Conservation (phyloP, 2,113 vertebrate species). For the Talpa occidentalis region DNA sequence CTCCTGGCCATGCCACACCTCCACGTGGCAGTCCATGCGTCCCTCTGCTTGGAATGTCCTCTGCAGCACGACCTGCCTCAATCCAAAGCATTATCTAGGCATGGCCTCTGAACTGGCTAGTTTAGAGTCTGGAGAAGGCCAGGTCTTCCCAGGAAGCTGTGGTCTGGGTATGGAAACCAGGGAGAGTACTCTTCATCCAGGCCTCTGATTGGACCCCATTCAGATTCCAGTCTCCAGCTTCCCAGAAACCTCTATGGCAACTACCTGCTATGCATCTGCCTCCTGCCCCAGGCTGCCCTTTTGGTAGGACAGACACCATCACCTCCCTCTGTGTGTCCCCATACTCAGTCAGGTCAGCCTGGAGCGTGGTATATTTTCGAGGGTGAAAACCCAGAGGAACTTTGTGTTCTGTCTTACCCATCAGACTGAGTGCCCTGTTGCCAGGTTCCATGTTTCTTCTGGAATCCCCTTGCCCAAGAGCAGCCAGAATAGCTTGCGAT, state of each 20-base stretch:
- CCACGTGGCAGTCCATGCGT: not conserved
- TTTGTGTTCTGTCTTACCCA: not conserved
- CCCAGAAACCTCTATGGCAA: not conserved
- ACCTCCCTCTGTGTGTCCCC: not conserved
- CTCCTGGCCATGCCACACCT: rapidly evolving
- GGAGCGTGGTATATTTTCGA: not conserved
- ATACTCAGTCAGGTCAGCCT: not conserved
- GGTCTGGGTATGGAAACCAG: not conserved
- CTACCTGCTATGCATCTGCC: not conserved
- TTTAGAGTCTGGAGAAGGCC: not conserved
- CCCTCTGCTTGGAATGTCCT: not conserved
- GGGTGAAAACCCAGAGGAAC: not conserved
- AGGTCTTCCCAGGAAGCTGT: not conserved
- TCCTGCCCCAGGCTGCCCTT: not conserved
- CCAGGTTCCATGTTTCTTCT: not conserved
- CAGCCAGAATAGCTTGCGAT: not conserved
- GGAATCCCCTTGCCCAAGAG: not conserved
- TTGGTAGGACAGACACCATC: not conserved
- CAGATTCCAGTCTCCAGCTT: not conserved
- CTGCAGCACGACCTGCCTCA: not conserved
- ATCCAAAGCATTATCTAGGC: not conserved
- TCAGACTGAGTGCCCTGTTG: not conserved
- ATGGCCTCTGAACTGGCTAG: not conserved
- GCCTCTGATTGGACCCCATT: not conserved
- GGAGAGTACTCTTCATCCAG: not conserved